These are phyloP conservation scores for Sorex fumeus DNA, from an alignment of 2,113 vertebrate species.

Conservation along the genomic window DNA sequence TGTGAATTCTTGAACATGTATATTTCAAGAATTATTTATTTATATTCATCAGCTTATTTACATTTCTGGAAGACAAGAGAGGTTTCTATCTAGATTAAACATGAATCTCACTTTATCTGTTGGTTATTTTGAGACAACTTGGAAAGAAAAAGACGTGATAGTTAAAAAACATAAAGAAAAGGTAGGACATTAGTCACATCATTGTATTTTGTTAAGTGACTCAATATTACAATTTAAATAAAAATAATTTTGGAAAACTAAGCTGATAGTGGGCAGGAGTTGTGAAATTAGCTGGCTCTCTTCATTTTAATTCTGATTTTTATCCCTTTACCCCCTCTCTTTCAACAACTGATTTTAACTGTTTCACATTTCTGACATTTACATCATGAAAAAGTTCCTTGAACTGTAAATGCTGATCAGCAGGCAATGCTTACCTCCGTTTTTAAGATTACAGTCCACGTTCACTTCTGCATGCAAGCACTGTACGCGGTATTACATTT, in stretches of 20 bases:
- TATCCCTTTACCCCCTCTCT: neutral
- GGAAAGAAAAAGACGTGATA: slow-evolving; percentile 32
- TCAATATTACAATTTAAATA: slow-evolving; percentile 3
- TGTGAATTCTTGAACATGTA: slow-evolving; percentile 33
- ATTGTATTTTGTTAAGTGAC: slow-evolving; percentile 25
- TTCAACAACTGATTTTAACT: slow-evolving; percentile 49
- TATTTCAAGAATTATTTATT: too few species aligned
- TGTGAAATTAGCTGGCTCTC: slow-evolving; percentile 58
- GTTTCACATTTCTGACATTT: slow-evolving; percentile 62
- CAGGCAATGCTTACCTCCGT: slow-evolving; percentile 79
- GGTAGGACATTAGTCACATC: neutral
- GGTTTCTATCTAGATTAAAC: neutral
- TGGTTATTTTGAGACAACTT: slow-evolving; percentile 47
- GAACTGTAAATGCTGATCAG: slow-evolving; percentile 54
- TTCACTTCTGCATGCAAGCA: slow-evolving; percentile 71
- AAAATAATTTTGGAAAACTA: slow-evolving; percentile 48
- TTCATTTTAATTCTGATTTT: neutral
- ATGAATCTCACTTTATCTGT: slow-evolving; percentile 6
- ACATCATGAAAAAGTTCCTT: slow-evolving; percentile 61
- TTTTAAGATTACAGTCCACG: slow-evolving; percentile 71
- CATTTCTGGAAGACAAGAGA: slow-evolving; percentile 35
- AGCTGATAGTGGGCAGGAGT: neutral
- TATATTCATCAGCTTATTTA: slow-evolving; percentile 37
- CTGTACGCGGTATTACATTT: slow-evolving; percentile 49
- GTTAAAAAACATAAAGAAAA: slow-evolving; percentile 49